These are phyloP conservation scores for Drosophila kambysellisi DNA, from an alignment of 2,888 invertebrate genomes.

Conservation along the genomic window DNA sequence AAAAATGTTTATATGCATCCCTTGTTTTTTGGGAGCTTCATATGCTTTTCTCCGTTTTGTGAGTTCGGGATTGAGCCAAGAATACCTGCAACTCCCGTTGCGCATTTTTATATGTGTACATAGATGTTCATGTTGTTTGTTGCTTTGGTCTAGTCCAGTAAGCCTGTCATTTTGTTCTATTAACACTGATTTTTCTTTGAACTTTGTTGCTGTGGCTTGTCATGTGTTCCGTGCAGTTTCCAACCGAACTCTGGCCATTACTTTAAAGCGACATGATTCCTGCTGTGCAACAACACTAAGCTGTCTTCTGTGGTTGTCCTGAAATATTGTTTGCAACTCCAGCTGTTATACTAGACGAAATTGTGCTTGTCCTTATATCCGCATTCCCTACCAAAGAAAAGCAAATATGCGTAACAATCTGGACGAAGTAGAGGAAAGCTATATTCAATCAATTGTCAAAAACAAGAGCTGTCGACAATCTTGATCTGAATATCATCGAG, in stretches of 20 bases:
- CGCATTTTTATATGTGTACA: not conserved
- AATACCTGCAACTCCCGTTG: not conserved
- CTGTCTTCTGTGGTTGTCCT: not conserved
- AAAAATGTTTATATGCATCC: not conserved
- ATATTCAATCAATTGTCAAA: not conserved
- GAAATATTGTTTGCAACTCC: not conserved
- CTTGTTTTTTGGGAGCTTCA: not conserved
- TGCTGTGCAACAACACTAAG: conserved; percentile 3
- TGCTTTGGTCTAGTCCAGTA: not conserved
- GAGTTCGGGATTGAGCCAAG: not conserved
- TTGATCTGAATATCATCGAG: not conserved
- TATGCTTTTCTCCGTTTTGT: not conserved
- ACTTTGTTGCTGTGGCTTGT: not conserved
- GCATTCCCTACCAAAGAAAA: not conserved
- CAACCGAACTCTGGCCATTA: not conserved
- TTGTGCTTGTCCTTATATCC: not conserved
- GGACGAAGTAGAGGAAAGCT: not conserved
- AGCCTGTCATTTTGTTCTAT: conserved; percentile 1
- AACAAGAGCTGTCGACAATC: not conserved
- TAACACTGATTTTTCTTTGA: not conserved
- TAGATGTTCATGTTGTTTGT: conserved; percentile 1
- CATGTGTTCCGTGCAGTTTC: too few relatives aligned
- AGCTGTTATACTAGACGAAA: not conserved
- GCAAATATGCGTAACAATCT: too few relatives aligned
- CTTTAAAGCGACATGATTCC: not conserved